Percentiles rank a stretch among this genome's conserved stretches.
Evolutionary conservation across 2,888 invertebrate genomes (phyloP).

Genomic region (Leptura quadrifasciata): DNA sequence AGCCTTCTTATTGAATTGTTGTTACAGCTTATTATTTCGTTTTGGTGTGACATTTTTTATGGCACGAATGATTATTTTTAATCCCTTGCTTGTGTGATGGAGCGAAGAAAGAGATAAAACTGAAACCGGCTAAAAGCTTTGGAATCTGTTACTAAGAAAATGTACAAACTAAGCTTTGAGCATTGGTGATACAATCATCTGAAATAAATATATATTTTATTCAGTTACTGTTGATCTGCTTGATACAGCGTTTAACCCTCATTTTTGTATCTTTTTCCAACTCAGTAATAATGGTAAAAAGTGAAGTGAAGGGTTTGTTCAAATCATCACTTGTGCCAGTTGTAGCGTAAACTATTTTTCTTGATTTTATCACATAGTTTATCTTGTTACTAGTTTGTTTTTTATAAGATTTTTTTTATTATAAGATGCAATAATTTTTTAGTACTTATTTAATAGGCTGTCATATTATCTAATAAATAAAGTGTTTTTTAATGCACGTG

Average conservation of each 20-base stretch:
- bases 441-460: conserved; percentile 29
- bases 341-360: neutral
- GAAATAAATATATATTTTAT: too few species aligned
- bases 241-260: too few species aligned
- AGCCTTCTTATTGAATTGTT: conserved; percentile 28
- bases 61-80: neutral
- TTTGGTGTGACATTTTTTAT: neutral
- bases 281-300: too few species aligned
- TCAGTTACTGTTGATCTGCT: too few species aligned
- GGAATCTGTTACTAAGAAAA: too few species aligned
- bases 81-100: too few species aligned
- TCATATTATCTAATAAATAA: conserved; percentile 31
- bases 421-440: conserved; percentile 22
- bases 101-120: too few species aligned
- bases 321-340: neutral
- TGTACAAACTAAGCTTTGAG: too few species aligned
- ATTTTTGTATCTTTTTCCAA: too few species aligned
- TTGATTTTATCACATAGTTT: neutral
- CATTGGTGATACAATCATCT: too few species aligned
- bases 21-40: neutral
- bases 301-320: neutral
- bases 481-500: conserved; percentile 22
- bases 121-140: too few species aligned
- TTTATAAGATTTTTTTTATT: conserved; percentile 12
- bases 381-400: conserved; percentile 17